Conservation (phyloP, 2,797 vertebrate genomes). For the Eurystomus glaucurus region DNA sequence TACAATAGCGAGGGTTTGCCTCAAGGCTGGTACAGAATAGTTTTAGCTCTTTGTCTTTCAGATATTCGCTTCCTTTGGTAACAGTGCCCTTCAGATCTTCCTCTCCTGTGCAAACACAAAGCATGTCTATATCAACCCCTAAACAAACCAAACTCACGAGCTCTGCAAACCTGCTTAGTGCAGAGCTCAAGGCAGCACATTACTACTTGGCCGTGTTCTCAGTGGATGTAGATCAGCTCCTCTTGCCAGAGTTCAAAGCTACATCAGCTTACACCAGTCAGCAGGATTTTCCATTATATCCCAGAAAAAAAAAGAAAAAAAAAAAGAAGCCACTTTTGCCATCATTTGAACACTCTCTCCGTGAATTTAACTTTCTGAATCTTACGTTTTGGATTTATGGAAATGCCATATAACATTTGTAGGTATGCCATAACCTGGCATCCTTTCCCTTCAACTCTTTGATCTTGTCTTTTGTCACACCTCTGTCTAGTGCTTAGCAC, state of each 20-base stretch:
- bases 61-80: neutral
- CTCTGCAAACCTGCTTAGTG: neutral
- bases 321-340: neutral
- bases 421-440: neutral
- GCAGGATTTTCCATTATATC: neutral
- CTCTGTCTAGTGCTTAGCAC: neutral
- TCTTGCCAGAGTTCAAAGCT: neutral
- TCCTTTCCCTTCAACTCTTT: neutral
- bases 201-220: neutral
- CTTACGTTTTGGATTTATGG: neutral
- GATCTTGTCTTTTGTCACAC: neutral
- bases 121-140: neutral
- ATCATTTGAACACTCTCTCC: neutral
- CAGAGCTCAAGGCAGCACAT: neutral
- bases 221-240: neutral
- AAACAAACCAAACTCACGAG: neutral
- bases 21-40: neutral
- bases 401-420: neutral
- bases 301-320: neutral
- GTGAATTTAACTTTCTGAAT: neutral
- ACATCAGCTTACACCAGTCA: neutral
- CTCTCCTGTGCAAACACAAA: neutral
- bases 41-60: neutral
- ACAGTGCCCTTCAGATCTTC: neutral
- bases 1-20: neutral